Percentiles rank a stretch among this genome's conserved stretches.
Evolutionary conservation across 2,113 vertebrate genomes (phyloP).

Genomic region (Pluvianellus socialis): DNA sequence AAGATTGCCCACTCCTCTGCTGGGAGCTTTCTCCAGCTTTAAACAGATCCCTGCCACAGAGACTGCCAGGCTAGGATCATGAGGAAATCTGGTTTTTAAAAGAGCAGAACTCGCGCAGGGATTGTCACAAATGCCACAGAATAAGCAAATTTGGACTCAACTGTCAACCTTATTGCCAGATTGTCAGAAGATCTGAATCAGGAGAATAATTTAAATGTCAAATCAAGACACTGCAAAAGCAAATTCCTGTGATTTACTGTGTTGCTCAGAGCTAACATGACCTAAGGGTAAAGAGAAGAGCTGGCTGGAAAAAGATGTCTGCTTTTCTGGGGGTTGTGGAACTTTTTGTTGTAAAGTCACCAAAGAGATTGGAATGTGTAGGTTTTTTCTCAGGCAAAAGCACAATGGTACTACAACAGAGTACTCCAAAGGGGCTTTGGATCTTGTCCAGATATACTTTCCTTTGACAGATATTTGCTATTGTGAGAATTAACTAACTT

Average conservation of each 20-base stretch:
- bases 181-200: conserved; percentile 55
- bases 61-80: neutral
- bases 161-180: conserved; percentile 46
- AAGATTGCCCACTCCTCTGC: neutral
- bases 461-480: neutral
- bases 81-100: conserved; percentile 36
- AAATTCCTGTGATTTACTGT: neutral
- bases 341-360: neutral
- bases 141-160: conserved; percentile 46
- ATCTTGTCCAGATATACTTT: neutral
- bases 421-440: neutral
- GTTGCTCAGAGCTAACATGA: neutral
- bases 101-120: conserved; percentile 2
- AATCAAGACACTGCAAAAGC: conserved; percentile 35
- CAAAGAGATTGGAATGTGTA: neutral
- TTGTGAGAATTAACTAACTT: neutral
- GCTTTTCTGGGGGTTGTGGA: neutral
- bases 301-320: neutral
- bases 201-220: conserved; percentile 65
- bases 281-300: conserved; percentile 32
- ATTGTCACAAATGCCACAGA: conserved; percentile 53
- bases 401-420: neutral
- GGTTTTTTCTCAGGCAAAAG: neutral
- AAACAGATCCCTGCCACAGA: neutral
- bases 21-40: neutral